Evolutionary conservation across 1,140 invertebrate genomes (phyloP).

Genomic region (Dermatophagoides farinae): DNA sequence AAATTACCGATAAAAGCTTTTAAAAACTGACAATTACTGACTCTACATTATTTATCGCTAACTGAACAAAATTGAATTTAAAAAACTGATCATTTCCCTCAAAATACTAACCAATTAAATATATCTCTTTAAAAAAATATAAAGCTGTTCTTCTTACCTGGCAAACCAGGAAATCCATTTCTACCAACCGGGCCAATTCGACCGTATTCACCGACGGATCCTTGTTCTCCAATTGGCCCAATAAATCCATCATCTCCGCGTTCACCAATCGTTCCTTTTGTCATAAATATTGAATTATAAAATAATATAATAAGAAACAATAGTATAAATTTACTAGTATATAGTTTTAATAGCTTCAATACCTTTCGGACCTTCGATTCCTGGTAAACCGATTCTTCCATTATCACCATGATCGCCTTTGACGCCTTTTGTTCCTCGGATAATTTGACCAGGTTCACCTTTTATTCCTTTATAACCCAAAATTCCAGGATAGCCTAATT

Average conservation of each 20-base stretch:
- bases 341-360: too few species aligned
- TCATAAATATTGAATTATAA: too few species aligned
- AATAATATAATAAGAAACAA: not conserved
- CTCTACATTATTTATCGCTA: too few species aligned
- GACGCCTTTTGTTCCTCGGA: conserved; percentile 11
- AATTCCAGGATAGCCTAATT: not conserved
- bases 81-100: too few species aligned
- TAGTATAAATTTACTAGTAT: not conserved
- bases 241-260: not conserved
- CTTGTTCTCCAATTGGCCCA: not conserved
- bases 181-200: conserved; percentile 28
- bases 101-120: too few species aligned
- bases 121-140: too few species aligned
- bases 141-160: too few species aligned
- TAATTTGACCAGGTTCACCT: not conserved
- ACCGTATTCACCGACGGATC: not conserved
- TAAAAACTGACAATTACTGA: too few species aligned
- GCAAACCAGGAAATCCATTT: too few species aligned
- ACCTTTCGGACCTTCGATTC: conserved; percentile 37
- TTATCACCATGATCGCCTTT: conserved; percentile 24
- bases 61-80: too few species aligned
- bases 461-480: not conserved
- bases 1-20: too few species aligned
- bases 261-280: not conserved
- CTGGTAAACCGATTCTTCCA: conserved; percentile 40